phyloP scores from a whole-genome alignment of 2,113 vertebrate species.

The Trematocara unimaculatum region DNA sequence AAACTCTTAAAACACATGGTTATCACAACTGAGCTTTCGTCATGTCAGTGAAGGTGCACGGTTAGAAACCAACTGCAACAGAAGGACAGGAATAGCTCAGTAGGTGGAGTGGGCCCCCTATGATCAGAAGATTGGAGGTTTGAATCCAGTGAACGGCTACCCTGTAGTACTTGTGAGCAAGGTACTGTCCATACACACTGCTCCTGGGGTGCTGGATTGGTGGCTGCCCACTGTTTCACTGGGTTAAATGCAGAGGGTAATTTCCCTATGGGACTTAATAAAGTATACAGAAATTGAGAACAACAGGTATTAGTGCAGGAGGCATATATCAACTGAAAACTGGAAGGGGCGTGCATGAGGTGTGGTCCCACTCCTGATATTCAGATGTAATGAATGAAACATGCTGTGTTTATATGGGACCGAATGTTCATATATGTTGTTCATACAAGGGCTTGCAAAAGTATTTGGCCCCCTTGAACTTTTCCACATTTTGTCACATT shows the following conservation, averaged over 20 bases:
- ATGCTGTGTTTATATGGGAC: not conserved
- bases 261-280: not conserved
- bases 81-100: not conserved
- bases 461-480: too few species aligned
- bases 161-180: not conserved
- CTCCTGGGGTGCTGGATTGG: not conserved
- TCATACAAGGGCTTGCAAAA: not conserved
- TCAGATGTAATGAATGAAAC: not conserved
- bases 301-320: not conserved
- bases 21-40: not conserved
- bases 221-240: not conserved
- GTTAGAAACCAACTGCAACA: not conserved
- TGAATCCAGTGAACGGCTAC: not conserved
- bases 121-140: not conserved
- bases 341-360: not conserved
- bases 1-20: not conserved
- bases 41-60: not conserved
- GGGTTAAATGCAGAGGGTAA: not conserved
- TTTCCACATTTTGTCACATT: too few species aligned
- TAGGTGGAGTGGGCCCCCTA: too few species aligned
- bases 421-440: not conserved
- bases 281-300: not conserved
- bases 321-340: not conserved
- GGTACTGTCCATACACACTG: not conserved
- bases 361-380: not conserved